phyloP scores from a whole-genome alignment of 2,113 vertebrate species.

The Cochlearius cochlearius region DNA sequence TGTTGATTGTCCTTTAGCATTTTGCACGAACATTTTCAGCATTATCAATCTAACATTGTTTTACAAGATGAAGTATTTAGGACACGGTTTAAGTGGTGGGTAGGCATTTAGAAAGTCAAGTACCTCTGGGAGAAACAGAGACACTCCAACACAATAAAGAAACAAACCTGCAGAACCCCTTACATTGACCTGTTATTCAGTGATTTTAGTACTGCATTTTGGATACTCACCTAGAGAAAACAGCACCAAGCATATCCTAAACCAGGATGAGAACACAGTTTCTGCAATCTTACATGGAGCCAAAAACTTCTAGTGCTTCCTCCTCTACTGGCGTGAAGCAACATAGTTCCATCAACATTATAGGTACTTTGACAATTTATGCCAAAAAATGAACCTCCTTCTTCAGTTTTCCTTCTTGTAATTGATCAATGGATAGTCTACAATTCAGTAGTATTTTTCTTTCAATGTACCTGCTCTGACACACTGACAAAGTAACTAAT shows the following conservation, averaged over 20 bases:
- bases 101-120: neutral
- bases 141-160: neutral
- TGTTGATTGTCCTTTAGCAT: constrained; percentile 42
- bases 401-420: neutral
- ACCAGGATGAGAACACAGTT: neutral
- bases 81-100: neutral
- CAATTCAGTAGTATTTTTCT: neutral
- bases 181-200: neutral
- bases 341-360: neutral
- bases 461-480: neutral
- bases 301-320: neutral
- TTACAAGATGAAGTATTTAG: neutral
- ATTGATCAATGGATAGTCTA: neutral
- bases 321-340: neutral
- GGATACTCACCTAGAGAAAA: neutral
- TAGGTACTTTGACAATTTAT: neutral
- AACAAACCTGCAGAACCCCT: neutral
- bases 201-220: neutral
- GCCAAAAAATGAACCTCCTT: neutral
- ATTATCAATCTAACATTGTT: neutral
- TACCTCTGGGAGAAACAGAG: neutral
- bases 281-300: neutral
- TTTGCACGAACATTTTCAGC: constrained; percentile 8
- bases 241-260: neutral
- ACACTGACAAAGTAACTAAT: neutral